Evolutionary conservation across 2,888 invertebrate genomes (phyloP).

Genomic region (Rapana venosa): DNA sequence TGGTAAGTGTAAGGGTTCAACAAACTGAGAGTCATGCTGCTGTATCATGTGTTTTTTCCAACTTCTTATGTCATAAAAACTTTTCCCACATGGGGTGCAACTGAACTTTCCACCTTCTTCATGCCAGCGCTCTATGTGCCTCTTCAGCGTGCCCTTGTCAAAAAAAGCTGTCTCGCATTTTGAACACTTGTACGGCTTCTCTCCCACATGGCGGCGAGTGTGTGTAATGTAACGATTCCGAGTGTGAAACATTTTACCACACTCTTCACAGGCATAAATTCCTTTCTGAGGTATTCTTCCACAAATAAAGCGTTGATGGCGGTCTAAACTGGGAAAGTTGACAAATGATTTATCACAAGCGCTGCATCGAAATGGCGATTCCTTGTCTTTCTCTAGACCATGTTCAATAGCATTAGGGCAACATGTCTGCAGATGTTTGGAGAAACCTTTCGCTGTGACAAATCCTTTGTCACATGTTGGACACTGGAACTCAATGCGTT

Average conservation of each 20-base stretch:
- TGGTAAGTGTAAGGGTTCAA: neutral
- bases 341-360: constrained; percentile 23
- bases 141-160: constrained; percentile 11
- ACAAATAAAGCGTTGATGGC: constrained; percentile 31
- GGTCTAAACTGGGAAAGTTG: constrained; percentile 7
- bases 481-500: constrained; percentile 31
- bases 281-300: constrained; percentile 33
- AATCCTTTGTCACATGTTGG: constrained; percentile 32
- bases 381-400: neutral
- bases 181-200: constrained; percentile 31
- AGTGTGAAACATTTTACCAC: constrained; percentile 23
- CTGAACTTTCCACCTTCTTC: constrained; percentile 23
- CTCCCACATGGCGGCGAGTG: constrained; percentile 33
- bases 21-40: neutral
- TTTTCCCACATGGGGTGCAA: constrained; percentile 22
- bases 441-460: constrained; percentile 28
- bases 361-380: constrained; percentile 19
- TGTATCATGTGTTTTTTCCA: constrained; percentile 38
- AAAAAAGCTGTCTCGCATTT: constrained; percentile 6
- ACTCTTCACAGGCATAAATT: constrained; percentile 28
- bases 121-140: neutral
- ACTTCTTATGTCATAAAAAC: constrained; percentile 16
- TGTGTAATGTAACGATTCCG: constrained; percentile 28
- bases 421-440: constrained; percentile 28
- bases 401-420: neutral